These are phyloP conservation scores for Fringilla coelebs DNA, from an alignment of 2,797 vertebrate genomes.

Conservation along the genomic window DNA sequence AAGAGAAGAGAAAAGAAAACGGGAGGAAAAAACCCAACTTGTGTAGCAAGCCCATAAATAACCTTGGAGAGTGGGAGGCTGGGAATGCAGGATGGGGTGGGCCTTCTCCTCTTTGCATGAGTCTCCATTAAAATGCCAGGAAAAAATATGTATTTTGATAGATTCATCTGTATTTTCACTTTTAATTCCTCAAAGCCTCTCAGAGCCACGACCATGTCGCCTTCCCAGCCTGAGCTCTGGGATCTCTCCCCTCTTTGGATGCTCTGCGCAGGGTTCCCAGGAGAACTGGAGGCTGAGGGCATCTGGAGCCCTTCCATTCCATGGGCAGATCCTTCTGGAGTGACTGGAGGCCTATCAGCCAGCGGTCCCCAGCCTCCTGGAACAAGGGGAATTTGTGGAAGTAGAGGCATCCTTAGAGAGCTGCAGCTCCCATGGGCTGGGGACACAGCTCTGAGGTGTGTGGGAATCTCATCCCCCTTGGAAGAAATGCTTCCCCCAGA, in stretches of 20 bases:
- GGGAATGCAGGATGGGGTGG: not conserved
- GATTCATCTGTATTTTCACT: not conserved
- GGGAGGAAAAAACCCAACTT: not conserved
- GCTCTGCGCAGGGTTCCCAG: not conserved
- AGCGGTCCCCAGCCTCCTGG: not conserved
- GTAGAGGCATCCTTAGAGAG: not conserved
- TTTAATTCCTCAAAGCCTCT: not conserved
- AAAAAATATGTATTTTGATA: not conserved
- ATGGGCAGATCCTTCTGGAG: not conserved
- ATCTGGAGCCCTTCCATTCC: not conserved
- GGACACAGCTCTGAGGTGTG: not conserved
- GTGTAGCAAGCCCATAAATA: slow-evolving; percentile 47
- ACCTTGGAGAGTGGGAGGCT: not conserved
- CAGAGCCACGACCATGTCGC: rapidly evolving
- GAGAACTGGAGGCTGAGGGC: not conserved
- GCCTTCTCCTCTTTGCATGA: not conserved
- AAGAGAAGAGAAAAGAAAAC: not conserved
- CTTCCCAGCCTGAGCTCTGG: not conserved
- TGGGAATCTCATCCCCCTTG: not conserved
- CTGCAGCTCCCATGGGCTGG: not conserved
- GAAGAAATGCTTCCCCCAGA: rapidly evolving
- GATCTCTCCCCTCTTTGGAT: not conserved
- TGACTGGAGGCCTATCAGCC: not conserved
- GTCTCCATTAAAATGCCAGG: not conserved
- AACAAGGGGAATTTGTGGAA: not conserved